These are phyloP conservation scores for Anolis sagrei DNA, from an alignment of 2,113 vertebrate species.

Conservation along the genomic window DNA sequence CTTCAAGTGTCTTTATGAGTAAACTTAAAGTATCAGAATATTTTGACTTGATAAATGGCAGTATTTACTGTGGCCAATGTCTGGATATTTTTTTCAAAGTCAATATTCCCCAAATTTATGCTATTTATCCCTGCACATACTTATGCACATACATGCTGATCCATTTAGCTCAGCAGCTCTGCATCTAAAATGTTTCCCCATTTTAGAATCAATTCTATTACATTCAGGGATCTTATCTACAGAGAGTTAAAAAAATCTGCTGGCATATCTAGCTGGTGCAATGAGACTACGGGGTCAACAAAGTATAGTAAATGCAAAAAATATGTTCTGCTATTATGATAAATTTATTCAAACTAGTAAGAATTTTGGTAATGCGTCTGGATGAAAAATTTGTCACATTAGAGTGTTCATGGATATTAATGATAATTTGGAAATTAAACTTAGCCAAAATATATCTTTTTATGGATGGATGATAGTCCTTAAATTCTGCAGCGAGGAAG, in stretches of 20 bases:
- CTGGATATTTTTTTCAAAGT: no score
- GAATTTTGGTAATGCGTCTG: not conserved
- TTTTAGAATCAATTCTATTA: not conserved
- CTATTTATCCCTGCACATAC: not conserved
- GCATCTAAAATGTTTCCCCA: not conserved
- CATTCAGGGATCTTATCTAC: not conserved
- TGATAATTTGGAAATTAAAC: not conserved
- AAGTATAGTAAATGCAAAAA: slow-evolving; percentile 10
- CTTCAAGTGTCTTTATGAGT: no score
- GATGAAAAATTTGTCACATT: not conserved
- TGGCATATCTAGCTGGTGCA: not conserved
- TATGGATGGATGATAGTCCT: slow-evolving; percentile 28
- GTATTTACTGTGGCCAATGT: no score
- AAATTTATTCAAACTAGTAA: slow-evolving; percentile 9
- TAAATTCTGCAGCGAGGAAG: not conserved
- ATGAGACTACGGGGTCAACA: not conserved
- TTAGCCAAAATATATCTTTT: not conserved
- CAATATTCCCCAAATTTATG: not conserved
- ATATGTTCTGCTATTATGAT: accelerated
- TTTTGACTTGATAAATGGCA: no score
- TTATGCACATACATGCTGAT: not conserved
- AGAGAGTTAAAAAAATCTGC: not conserved
- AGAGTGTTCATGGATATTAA: slow-evolving; percentile 12
- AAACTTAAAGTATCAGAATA: no score
- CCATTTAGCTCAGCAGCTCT: not conserved